Conservation (phyloP, 2,888 invertebrate genomes). For the Brenthis hecate region DNA sequence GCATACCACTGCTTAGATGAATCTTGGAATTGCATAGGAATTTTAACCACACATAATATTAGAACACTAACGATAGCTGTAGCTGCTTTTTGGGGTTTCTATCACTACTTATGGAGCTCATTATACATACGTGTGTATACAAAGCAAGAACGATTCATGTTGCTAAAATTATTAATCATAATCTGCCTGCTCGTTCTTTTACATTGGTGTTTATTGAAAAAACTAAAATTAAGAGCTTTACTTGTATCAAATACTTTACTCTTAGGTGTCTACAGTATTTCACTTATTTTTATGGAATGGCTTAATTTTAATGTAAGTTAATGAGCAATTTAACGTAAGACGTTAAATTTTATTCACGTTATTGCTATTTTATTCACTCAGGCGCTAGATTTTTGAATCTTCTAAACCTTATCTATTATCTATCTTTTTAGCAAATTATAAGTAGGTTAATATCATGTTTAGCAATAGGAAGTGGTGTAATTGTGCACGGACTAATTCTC, state of each 20-base stretch:
- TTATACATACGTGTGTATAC: constrained; percentile 59
- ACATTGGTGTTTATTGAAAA: constrained; percentile 52
- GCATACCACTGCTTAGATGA: constrained; percentile 68
- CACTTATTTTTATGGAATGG: constrained; percentile 44
- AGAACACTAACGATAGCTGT: constrained; percentile 51
- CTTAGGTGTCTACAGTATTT: constrained; percentile 54
- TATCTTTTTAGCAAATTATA: constrained; percentile 52
- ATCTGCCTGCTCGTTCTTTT: constrained; percentile 52
- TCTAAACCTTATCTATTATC: not conserved
- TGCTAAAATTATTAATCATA: constrained; percentile 52
- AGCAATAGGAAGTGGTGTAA: constrained; percentile 57
- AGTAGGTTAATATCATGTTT: constrained; percentile 52
- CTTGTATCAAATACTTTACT: constrained; percentile 55
- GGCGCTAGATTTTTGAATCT: constrained; percentile 3
- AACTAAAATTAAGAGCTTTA: constrained; percentile 53
- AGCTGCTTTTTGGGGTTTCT: constrained; percentile 58
- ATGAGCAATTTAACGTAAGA: not conserved
- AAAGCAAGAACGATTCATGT: constrained; percentile 43
- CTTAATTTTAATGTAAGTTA: constrained; percentile 42
- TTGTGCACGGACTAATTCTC: constrained; percentile 58
- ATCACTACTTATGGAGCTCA: constrained; percentile 60
- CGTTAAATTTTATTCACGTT: too few species aligned
- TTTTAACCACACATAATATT: constrained; percentile 61
- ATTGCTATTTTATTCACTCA: constrained; percentile 22
- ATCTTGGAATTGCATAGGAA: constrained; percentile 59